Evolutionary conservation across 2,888 invertebrate genomes (phyloP), one percentile per base, ranked within the genome.

Genomic region (Druceiella hillmani): DNA sequence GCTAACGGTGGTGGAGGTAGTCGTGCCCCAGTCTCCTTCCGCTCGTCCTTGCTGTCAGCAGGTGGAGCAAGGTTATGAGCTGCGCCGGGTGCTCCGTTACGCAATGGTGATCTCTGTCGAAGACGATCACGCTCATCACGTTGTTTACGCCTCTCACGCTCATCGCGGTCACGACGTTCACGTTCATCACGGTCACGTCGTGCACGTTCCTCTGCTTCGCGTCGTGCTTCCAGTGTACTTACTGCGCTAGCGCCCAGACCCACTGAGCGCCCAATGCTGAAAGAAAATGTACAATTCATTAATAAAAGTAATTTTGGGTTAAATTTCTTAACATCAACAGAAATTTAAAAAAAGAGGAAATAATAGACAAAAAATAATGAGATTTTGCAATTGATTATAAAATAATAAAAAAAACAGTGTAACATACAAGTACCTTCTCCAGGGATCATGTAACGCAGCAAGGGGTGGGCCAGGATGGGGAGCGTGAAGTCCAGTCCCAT

Each of bases 51-150:
- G 51, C 57, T 41, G 45, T 35, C 33, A 55, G 56, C 34, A 53
- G 45, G 3, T 51, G 48, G 10, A 51, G 53, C 6, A 52, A 50
- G 4, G 39, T 38, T 9, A 4, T 60, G 55, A 36, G 60, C 50
- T 17, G 49, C 57, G 17, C 76, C 75, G 37, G 70, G 64, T 36
- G 62, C 64, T 40, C 85, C 85, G 57, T 83, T 87, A 16, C 88
- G 74, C 36, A 87, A 63, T 3, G 89, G 89, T 4, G 88, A 88
- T 33, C 89, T 74, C 44, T 80, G 76, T 40, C 83, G 66, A 50
- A 78, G 67, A 2, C 83, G 66, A 56, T 79, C 80, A 39, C 76
- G 57, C 44, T 79, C 79, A 17, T 72, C 50, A 26, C 62, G 57
- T 50, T 72, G 66, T 17, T 59, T 59, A 12, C 62, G 36, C 43